Evolutionary conservation across 2,888 invertebrate species (phyloP), one percentile per base, ranked within the genome.

Genomic region (Melitaea athalia): DNA sequence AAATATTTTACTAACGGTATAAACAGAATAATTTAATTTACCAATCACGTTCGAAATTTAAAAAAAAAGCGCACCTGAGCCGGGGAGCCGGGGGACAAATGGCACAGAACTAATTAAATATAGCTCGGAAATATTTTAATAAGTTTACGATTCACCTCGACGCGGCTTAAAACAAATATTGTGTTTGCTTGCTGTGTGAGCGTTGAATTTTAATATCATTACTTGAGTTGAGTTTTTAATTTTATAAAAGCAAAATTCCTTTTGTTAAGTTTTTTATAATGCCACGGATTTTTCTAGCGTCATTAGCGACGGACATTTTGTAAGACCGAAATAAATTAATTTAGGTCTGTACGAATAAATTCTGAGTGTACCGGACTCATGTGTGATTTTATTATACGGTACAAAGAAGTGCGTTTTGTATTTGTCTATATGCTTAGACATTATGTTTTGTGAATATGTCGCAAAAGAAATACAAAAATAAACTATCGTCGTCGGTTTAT

Each of bases 191-290:
- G 82, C 85, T 82, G 75, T 78, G 80, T 82, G 81, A 87, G 84
- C 86, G 88, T 85, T 87, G 90, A 89, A 90, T 91, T 91, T 92
- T 91, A 92, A 92, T 92, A 91, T 87, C 85, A 90, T 91, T 92
- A 91, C 87, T 85, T 85, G 84, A 78, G 83, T 79, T 78, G 85
- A 82, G 85, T 89, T 91, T 91, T 91, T 89, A 91, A 91, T 91
- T 91, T 88, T 87, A 87, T 89, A 88, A 89, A 88, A 88, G 85
- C 83, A 83, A 74, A 73, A 76, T 83, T 84, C 83, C 84, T 87
- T 86, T 87, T 76, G 69, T 71, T 31, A 70, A 63, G 50, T 31
- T 55, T 55, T 72, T 70, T 70, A 69, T 68, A 71, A 72, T 68
- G 68, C 72, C 68, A 66, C 63, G 64, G 71, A 67, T 67, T 72